Percentiles rank a stretch among this genome's conserved stretches.
Evolutionary conservation across 2,888 invertebrate species (phyloP).

Genomic region (Hypsopygia costalis): DNA sequence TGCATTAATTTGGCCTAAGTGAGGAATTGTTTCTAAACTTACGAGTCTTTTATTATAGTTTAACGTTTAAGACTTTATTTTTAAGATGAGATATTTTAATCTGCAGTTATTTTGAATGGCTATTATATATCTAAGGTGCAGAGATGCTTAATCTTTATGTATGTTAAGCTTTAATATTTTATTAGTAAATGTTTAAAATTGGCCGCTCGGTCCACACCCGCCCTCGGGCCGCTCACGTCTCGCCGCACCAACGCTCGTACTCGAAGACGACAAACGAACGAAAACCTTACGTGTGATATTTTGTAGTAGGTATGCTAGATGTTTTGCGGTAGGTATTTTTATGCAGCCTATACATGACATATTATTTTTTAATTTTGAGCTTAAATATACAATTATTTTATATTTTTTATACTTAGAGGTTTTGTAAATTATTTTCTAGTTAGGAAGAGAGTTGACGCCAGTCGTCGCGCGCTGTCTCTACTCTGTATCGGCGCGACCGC

Average conservation of each 20-base stretch:
- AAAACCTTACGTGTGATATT: conserved; percentile 70
- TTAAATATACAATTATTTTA: conserved; percentile 60
- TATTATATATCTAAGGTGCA: conserved; percentile 79
- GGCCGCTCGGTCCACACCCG: conserved; percentile 52
- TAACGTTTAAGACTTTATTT: conserved; percentile 76
- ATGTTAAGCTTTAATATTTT: conserved; percentile 82
- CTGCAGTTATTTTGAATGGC: conserved; percentile 80
- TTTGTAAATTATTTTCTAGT: conserved; percentile 73
- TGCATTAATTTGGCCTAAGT: conserved; percentile 72
- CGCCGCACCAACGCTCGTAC: conserved; percentile 24
- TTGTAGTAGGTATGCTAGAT: conserved; percentile 67
- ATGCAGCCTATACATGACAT: conserved; percentile 58
- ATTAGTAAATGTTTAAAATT: conserved; percentile 79
- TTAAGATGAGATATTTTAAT: conserved; percentile 80
- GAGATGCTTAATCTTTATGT: conserved; percentile 81
- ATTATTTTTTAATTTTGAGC: conserved; percentile 46
- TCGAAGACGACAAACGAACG: conserved; percentile 36
- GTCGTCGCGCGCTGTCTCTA: conserved; percentile 48
- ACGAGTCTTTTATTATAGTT: conserved; percentile 71
- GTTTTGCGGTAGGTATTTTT: conserved; percentile 57
- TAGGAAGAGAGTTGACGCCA: conserved; percentile 51
- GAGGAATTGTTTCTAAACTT: conserved; percentile 59
- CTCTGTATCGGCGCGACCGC: conserved; percentile 26
- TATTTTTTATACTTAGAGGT: conserved; percentile 73
- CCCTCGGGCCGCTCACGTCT: conserved; percentile 35